Evolutionary conservation across 2,888 invertebrate genomes (phyloP), one percentile per base, ranked within the genome.

Genomic region (Panorpa germanica): DNA sequence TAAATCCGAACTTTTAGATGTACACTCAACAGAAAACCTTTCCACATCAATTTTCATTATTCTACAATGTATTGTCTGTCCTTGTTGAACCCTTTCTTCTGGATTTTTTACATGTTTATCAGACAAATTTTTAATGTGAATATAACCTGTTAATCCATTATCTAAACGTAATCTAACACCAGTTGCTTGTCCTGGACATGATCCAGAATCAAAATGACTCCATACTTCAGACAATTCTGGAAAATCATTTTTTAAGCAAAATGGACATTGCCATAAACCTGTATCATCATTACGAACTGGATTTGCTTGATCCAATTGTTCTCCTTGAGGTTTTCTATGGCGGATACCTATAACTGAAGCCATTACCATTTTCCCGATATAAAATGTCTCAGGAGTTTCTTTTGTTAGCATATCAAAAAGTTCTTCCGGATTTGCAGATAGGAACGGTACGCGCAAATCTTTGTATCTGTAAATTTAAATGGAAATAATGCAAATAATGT

Each of bases 31-130:
- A 0, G 78, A 76, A 50, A 95, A 95, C 31, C 86, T 61, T 41
- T 95, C 93, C 0, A 90, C 85, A 41, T 95, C 90, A 25, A 99
- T 91, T 57, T 95, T 95, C n/a, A 73, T 74, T 38, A 98, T 72
- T 19, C 96, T 63, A 41, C 83, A 82, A 50, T 85, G 80, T 29
- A 88, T 80, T 1, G 76, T 68, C 52, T 85, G 82, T 0, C 80
- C 73, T 37, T 76, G 65, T 29, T 77, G 67, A 1, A 96, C 95
- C 30, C 95, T 65, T 37, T 91, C 88, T 41, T 86, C 81, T 0
- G 95, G 95, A 57, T 93, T 88, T 7, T 76, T 68, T 1, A 95
- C 91, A 44, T 81, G 81, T 34, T 82, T 81, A 51, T 96, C 93
- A 2, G 91, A 91, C 22, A 96, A 60, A 55, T 88, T 86, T 53